These are phyloP conservation scores for Diaprepes abbreviatus DNA, from an alignment of 2,888 invertebrate species.

Conservation along the genomic window DNA sequence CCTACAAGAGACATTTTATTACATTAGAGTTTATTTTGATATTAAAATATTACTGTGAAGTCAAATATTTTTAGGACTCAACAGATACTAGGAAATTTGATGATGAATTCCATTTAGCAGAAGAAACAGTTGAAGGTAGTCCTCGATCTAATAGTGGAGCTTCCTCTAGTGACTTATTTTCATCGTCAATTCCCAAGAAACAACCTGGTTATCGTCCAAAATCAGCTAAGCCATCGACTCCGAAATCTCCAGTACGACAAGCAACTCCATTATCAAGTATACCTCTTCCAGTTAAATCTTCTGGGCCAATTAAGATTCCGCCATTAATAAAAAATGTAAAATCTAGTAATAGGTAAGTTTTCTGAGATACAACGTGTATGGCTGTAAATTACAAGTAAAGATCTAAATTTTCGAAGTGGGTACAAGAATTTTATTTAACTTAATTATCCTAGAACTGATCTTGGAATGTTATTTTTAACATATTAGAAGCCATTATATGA, in stretches of 20 bases:
- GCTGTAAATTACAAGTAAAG: no score
- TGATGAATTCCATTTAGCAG: conserved; percentile 38
- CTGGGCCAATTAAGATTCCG: conserved; percentile 44
- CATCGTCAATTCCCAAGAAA: conserved; percentile 7
- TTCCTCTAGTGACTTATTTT: conserved; percentile 35
- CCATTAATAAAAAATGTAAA: conserved; percentile 37
- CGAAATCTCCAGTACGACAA: not conserved
- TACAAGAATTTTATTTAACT: no score
- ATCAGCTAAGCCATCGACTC: conserved; percentile 13
- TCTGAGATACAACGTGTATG: no score
- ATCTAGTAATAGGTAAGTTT: conserved; percentile 36
- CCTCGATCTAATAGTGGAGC: conserved; percentile 34
- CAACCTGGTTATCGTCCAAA: conserved; percentile 2
- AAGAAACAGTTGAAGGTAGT: conserved; percentile 20
- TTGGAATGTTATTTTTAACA: no score
- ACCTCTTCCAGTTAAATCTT: conserved; percentile 51
- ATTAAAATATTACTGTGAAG: no score
- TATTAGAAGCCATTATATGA: no score
- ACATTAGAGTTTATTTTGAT: no score
- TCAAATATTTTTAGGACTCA: conserved; percentile 29
- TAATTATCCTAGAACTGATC: no score
- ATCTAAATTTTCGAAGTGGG: no score
- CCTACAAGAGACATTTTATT: no score
- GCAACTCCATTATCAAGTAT: conserved; percentile 48
- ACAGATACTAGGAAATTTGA: conserved; percentile 25